Conservation (phyloP, 2,113 vertebrate genomes). For the Thermophis baileyi region DNA sequence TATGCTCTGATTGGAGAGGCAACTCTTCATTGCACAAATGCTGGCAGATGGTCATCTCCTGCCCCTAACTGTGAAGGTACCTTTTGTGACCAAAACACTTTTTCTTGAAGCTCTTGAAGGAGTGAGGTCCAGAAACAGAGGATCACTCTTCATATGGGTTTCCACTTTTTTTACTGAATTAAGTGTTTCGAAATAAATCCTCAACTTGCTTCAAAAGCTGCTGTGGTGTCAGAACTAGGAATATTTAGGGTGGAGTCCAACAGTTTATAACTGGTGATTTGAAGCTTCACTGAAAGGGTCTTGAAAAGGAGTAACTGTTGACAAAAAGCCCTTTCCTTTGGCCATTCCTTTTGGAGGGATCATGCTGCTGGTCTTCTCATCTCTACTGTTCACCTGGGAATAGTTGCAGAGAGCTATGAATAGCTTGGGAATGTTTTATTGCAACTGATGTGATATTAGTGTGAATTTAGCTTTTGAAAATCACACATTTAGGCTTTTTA, state of each 20-base stretch:
- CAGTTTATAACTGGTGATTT: not conserved
- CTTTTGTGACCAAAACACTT: not conserved
- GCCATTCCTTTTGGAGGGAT: not conserved
- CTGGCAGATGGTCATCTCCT: conserved; percentile 60
- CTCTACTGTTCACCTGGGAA: not conserved
- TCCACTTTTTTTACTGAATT: not conserved
- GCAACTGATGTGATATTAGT: not conserved
- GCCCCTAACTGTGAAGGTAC: conserved; percentile 62
- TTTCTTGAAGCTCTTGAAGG: not conserved
- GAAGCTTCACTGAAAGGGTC: not conserved
- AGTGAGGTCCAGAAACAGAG: not conserved
- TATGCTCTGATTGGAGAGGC: conserved; percentile 54
- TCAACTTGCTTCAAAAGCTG: not conserved
- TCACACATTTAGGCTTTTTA: not conserved
- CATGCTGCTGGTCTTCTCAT: not conserved
- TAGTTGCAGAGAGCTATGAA: not conserved
- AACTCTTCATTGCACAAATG: conserved; percentile 53
- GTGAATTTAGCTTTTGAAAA: not conserved
- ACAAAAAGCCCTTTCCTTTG: not conserved
- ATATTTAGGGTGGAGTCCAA: not conserved
- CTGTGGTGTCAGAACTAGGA: not conserved
- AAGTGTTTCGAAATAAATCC: not conserved
- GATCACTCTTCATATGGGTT: not conserved
- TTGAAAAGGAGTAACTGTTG: not conserved
- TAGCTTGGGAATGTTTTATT: not conserved